A percentile compares a stretch with the other conserved stretches of the same genome.
Conservation (phyloP, 2,888 invertebrate genomes). For the Caenorhabditis becei region DNA sequence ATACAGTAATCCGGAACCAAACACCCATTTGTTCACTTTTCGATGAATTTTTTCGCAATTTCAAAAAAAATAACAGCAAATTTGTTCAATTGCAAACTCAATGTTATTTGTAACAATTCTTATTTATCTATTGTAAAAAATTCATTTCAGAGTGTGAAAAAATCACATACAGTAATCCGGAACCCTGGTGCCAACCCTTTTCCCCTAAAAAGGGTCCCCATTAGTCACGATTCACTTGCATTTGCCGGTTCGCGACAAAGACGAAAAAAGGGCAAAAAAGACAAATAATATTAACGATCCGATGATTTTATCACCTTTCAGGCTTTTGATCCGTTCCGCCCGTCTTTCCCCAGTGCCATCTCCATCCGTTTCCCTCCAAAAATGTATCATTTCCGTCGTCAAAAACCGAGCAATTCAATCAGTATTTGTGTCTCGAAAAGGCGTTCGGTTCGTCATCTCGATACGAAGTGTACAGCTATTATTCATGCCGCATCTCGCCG, state of each 20-base stretch:
- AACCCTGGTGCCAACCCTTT: no score
- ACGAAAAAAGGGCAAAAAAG: conserved; percentile 9
- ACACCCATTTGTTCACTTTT: no score
- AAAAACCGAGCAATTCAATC: conserved; percentile 25
- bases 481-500: conserved; percentile 27
- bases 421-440: conserved; percentile 8
- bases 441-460: conserved; percentile 1
- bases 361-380: conserved; percentile 19
- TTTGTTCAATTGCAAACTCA: no score
- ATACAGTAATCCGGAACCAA: no score
- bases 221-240: conserved; percentile 51
- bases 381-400: no score
- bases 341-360: not conserved
- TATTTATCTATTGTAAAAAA: no score
- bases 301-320: conserved; percentile 45
- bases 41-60: no score
- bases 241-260: conserved; percentile 11
- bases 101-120: no score
- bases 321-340: not conserved
- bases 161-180: no score
- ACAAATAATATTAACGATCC: conserved; percentile 47
- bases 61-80: no score
- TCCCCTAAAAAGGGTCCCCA: conserved; percentile 13
- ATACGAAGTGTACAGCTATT: conserved; percentile 32
- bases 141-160: no score